phyloP scores from a whole-genome alignment of 2,888 invertebrate genomes.

The Caenorhabditis sp. region DNA sequence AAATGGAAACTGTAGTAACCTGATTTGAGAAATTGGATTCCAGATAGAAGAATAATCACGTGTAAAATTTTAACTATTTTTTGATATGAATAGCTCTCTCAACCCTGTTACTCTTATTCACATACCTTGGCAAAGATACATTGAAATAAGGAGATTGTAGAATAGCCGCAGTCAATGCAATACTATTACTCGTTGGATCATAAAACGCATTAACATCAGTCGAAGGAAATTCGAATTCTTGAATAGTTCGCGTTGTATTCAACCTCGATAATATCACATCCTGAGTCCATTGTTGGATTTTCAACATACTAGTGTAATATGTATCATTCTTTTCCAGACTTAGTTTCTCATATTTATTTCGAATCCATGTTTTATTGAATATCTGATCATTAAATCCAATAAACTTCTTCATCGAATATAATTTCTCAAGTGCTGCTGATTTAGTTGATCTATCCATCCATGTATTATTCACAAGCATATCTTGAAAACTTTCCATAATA shows the following conservation, averaged over 20 bases:
- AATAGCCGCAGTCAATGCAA: constrained; percentile 12
- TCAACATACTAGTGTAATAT: not conserved
- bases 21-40: no score
- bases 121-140: not conserved
- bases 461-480: not conserved
- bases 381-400: constrained; percentile 7
- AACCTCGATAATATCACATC: not conserved
- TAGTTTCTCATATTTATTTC: constrained; percentile 3
- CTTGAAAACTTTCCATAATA: constrained; percentile 6
- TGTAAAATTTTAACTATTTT: no score
- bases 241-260: not conserved
- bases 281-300: constrained; percentile 9
- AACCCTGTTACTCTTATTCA: no score
- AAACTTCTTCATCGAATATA: not conserved
- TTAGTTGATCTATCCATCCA: constrained; percentile 11
- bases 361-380: constrained; percentile 4
- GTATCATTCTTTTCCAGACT: not conserved
- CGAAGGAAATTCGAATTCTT: constrained; percentile 12
- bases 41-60: no score
- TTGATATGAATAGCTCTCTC: no score
- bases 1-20: no score
- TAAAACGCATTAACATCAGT: constrained; percentile 12
- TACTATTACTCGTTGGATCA: constrained; percentile 13
- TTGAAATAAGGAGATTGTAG: constrained; percentile 10
- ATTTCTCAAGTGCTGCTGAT: not conserved